Conservation (phyloP, 2,113 vertebrate species). For the Urocitellus parryii region DNA sequence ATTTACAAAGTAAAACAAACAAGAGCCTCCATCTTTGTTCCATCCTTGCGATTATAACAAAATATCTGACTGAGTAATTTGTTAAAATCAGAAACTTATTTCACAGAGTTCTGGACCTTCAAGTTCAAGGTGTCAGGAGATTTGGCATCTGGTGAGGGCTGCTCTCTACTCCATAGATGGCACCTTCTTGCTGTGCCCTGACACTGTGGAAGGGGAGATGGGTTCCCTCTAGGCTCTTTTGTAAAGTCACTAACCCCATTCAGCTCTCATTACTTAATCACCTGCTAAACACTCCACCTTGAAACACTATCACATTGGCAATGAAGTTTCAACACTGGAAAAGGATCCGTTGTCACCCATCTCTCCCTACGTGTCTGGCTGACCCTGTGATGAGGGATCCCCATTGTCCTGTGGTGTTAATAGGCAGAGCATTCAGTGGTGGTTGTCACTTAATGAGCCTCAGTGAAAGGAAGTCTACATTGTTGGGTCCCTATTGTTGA, state of each 20-base stretch:
- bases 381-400: not conserved
- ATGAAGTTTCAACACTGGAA: not conserved
- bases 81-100: not conserved
- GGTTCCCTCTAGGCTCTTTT: not conserved
- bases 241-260: not conserved
- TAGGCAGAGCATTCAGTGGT: not conserved
- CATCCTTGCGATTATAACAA: not conserved
- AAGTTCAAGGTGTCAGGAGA: not conserved
- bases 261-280: not conserved
- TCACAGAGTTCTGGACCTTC: not conserved
- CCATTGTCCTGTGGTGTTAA: not conserved
- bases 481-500: not conserved
- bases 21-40: not conserved
- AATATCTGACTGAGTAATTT: not conserved
- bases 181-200: no score
- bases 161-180: not conserved
- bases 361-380: not conserved
- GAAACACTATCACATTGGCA: not conserved
- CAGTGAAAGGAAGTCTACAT: not conserved
- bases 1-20: not conserved
- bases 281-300: not conserved
- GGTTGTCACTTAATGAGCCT: not conserved
- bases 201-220: rapidly evolving
- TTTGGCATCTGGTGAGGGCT: not conserved
- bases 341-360: not conserved